These are phyloP conservation scores for Nycticryphes semicollaris DNA, from an alignment of 2,113 vertebrate genomes.

Conservation along the genomic window DNA sequence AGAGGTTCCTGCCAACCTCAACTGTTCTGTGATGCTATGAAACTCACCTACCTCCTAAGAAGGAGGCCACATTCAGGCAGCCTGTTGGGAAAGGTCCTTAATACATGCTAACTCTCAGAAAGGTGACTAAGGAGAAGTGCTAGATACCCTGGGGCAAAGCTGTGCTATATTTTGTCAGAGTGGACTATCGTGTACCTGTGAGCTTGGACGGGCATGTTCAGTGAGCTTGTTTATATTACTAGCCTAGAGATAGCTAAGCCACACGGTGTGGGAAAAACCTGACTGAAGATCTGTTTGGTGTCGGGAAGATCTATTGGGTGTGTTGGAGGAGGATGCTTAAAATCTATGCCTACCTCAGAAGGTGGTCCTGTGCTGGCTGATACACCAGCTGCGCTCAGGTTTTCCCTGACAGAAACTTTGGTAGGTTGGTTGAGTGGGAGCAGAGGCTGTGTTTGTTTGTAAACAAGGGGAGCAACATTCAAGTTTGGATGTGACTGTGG, in stretches of 20 bases:
- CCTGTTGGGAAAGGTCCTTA: background rate
- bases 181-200: background rate
- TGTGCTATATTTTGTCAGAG: background rate
- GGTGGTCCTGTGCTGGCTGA: background rate
- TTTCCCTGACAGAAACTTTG: background rate
- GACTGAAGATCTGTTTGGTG: background rate
- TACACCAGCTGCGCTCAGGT: accelerated
- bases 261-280: background rate
- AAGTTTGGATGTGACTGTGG: background rate
- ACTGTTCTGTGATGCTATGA: background rate
- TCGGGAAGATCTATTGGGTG: background rate
- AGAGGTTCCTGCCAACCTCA: background rate
- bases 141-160: background rate
- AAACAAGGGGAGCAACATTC: background rate
- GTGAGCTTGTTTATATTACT: background rate
- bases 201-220: background rate
- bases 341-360: background rate
- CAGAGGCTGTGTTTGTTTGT: background rate
- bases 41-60: background rate
- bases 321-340: background rate
- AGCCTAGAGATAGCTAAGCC: background rate
- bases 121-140: background rate
- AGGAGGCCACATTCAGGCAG: background rate
- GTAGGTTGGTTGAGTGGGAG: background rate
- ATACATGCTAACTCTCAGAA: background rate